Conservation (phyloP, 1,140 invertebrate species). For the Cydia splendana region DNA sequence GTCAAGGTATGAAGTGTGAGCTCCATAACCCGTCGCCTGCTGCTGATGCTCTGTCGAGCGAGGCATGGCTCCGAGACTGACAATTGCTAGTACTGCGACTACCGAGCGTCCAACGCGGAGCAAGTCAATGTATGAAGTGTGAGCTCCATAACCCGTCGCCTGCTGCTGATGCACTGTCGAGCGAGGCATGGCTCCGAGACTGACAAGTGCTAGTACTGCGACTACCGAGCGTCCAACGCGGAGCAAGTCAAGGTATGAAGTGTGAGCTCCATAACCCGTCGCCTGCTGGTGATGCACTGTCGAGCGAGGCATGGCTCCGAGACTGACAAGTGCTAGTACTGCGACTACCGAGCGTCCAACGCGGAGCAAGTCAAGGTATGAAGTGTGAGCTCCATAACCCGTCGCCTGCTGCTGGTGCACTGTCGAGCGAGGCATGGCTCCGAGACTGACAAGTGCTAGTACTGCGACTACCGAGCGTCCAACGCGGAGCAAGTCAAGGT, state of each 20-base stretch:
- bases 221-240: constrained; percentile 65
- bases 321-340: too few species aligned
- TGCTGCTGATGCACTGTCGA: constrained; percentile 67
- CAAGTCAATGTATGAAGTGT: too few species aligned
- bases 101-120: too few species aligned
- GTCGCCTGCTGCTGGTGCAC: constrained; percentile 63
- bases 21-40: too few species aligned
- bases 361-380: too few species aligned
- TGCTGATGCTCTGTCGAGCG: too few species aligned
- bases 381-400: constrained; percentile 70
- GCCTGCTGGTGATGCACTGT: too few species aligned
- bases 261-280: too few species aligned
- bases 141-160: constrained; percentile 63
- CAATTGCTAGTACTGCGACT: too few species aligned
- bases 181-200: constrained; percentile 70
- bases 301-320: too few species aligned
- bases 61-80: too few species aligned
- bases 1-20: constrained; percentile 67
- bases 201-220: constrained; percentile 70
- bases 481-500: constrained; percentile 72
- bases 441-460: constrained; percentile 71
- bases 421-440: constrained; percentile 67
- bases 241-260: constrained; percentile 68
- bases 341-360: too few species aligned
- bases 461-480: constrained; percentile 65